Evolutionary conservation across 2,113 vertebrate species (phyloP), one percentile per base, ranked within the genome.

Genomic region (Nothocercus julius): DNA sequence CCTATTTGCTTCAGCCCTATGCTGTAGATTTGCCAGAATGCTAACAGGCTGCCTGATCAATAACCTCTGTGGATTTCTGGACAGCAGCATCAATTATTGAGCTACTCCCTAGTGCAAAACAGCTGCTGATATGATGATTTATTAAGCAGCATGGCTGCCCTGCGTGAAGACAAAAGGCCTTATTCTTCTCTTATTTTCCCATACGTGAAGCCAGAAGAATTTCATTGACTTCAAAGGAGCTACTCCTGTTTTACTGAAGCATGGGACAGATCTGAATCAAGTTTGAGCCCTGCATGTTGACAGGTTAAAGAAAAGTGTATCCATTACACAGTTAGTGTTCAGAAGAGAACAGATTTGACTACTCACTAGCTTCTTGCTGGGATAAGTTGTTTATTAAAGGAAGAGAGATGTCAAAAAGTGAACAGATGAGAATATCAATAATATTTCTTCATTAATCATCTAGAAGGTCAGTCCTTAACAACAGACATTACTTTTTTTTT

Each of bases 91-190:
- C 91, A 94, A 67, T 91, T 93, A 36, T 21, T 83, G 70, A 61
- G 34, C 66, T 40, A 22, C n/a, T 67, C 73, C 82, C 44, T 69
- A 78, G 77, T 27, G 87, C 64, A 92, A 93, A 90, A 28, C 88
- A 79, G 68, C 78, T 95, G 87, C 67, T 97, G 94, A 96, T 95
- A 95, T 53, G 68, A 91, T 96, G 94, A 97, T 96, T 97, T 97
- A 97, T 95, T 95, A 88, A 95, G 64, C 63, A 96, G 69, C 44
- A 53, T 32, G 40, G 24, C 42, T 91, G n/a, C 68, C 56, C 91
- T 92, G 82, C 49, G 89, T 94, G 68, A 94, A 89, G 66, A 93
- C 77, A 97, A 92, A 95, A 75, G 85, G 40, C 38, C 87, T 93
- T 90, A 84, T 90, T 93, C 93, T 90, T 89, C 82, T 88, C 69